Base-by-base conservation (phyloP, 2,113 vertebrate species). In the Gobio gobio region DNA sequence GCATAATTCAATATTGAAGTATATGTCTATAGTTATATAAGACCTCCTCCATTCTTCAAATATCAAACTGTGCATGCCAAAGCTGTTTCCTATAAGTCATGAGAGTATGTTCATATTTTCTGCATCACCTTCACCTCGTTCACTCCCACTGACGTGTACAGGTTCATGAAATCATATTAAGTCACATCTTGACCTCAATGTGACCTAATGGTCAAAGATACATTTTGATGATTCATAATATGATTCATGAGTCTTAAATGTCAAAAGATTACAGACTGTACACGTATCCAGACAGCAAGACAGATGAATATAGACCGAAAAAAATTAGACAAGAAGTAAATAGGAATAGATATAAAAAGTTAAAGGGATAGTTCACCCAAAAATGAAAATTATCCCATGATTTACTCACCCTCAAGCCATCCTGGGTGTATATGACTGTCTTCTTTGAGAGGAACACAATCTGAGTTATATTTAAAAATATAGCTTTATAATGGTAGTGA, bases 111-210 rank as follows among this genome's bases (percentile, higher is more conserved):
- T 68, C 5, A 43, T 12, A 29, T 68, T 43, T 73, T 40, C 78
- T 63, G 54, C 20, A 64, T n/a, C 14, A 40, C 40, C 22, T 74
- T 70, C 10, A 33, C 16, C 26, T 36, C 33, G 54, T 74, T 72
- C 12, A 72, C 47, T 74, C 43, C 59, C 36, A 72, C 36, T 68
- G 33, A 64, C 12, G 45, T 68, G 16, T 16, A 66, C 13, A 29
- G 4, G 40, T 54, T 83, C 64, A 49, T 56, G 8, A 51, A 78
- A 78, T 40, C 59, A 22, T 51, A 40, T 76, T 24, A 59, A 76
- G 14, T 20, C 10, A 22, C 18, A 5, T 9, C 45, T 85, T 76
- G 82, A 89, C 86, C 89, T 86, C 51, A 49, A 14, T 22, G 3
- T 70, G 68, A 18, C 63, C 29, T 33, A 24, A 43, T 51, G 18